Evolutionary conservation across 2,113 vertebrate species (phyloP).

Genomic region (Peromyscus leucopus): DNA sequence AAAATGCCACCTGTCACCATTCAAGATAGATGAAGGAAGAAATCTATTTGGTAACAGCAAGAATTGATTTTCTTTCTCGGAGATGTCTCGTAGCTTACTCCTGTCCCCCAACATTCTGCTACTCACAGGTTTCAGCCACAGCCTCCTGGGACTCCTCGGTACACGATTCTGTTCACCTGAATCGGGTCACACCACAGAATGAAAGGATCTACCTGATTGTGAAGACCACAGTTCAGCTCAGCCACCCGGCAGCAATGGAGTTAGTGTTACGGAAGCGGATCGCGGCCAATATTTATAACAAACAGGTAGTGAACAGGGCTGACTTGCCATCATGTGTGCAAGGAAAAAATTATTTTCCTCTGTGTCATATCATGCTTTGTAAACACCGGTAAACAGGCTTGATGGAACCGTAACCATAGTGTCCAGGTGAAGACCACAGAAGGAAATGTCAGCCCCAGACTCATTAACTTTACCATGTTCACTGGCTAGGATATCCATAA

Average conservation of each 20-base stretch:
- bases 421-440: background rate
- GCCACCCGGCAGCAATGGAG: constrained; percentile 97
- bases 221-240: constrained; percentile 97
- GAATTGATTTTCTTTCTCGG: background rate
- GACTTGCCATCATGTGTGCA: rapidly evolving
- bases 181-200: constrained; percentile 94
- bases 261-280: constrained; percentile 97
- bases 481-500: background rate
- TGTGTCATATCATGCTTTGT: background rate
- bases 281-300: constrained; percentile 98
- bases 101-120: background rate
- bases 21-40: background rate
- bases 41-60: background rate
- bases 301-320: constrained; percentile 89
- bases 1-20: background rate
- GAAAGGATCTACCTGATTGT: constrained; percentile 97
- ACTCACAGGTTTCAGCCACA: constrained; percentile 91
- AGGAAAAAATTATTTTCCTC: background rate
- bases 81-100: background rate
- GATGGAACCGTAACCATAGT: background rate
- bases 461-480: background rate
- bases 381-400: background rate
- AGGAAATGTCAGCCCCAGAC: background rate
- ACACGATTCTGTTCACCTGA: constrained; percentile 96
- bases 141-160: constrained; percentile 99